Evolutionary conservation across 2,888 invertebrate genomes (phyloP), one percentile per base, ranked within the genome.

Genomic region (Eilema griseolum): DNA sequence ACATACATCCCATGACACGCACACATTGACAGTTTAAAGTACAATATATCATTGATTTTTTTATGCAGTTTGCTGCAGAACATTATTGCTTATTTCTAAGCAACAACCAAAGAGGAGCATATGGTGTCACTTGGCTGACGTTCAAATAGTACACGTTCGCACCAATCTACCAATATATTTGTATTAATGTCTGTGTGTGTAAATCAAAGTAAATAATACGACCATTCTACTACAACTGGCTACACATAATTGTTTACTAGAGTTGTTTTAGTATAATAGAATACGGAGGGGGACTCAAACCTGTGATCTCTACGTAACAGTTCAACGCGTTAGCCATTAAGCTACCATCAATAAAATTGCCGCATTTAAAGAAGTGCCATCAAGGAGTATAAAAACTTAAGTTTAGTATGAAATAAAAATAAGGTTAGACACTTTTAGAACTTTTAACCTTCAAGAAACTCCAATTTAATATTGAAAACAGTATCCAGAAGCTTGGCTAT

Each of bases 121-220:
- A 63, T 66, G 61, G 57, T 63, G 67, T 33, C 69, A 62, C 60
- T 74, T 67, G 68, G 52, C 69, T 68, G 14, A 1, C 16, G 56
- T 65, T 76, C 74, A 74, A 73, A 61, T 46, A 65, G 69, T 67
- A 70, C 65, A 72, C 28, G 61, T 59, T 72, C 23, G 41, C 41
- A 20, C 61, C 33, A 23, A 70, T 64, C 68, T 62, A 11, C 26
- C 12, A 23, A 37, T 70, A 52, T 68, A 63, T 63, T 14, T 52
- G 12, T 65, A 68, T 72, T 67, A 37, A 70, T 70, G 66, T 56
- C 16, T 57, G 7, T 11, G 20, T 63, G 24, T 64, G n/a, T 20
- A 3, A 52, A 52, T 2, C n/a, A 52, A 10, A 10, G 8, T 10
- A n/a, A n/a, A 20, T 10, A 52, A n/a, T 5, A 20, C 11, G 5